These are phyloP conservation scores for Fulmarus glacialis DNA, from an alignment of 2,113 vertebrate species.

Conservation along the genomic window DNA sequence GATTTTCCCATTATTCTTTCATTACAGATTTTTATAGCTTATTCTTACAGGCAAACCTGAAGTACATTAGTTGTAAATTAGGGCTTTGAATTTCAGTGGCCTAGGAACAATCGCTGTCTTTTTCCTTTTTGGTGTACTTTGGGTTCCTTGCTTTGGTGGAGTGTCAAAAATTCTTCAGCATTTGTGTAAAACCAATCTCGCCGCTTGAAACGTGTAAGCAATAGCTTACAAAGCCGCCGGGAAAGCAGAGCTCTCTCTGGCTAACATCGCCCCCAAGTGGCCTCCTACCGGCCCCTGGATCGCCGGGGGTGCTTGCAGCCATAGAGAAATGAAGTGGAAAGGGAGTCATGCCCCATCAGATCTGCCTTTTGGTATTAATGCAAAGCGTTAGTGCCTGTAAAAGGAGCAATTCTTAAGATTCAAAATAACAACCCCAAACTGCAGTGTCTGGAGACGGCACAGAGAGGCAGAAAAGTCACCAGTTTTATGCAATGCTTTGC, in stretches of 20 bases:
- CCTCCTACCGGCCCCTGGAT: background rate
- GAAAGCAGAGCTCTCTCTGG: background rate
- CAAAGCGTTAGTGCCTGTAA: background rate
- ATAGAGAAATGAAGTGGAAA: rapidly evolving
- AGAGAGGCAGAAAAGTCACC: background rate
- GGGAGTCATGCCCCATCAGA: too few relatives aligned
- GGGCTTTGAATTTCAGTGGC: constrained; percentile 22
- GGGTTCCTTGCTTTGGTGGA: background rate
- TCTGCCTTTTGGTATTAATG: background rate
- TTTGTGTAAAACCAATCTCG: background rate
- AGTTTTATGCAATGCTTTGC: background rate
- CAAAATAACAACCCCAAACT: background rate
- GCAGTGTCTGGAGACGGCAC: background rate
- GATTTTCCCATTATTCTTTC: background rate
- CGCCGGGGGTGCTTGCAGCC: background rate
- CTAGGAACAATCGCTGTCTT: background rate
- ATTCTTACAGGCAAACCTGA: background rate
- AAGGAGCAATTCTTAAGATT: rapidly evolving
- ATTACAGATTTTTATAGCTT: background rate
- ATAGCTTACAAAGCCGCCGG: background rate
- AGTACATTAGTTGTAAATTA: background rate
- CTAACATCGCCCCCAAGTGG: constrained; percentile 69
- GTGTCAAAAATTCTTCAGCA: background rate
- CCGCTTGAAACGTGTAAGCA: background rate
- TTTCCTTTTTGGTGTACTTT: background rate